Evolutionary conservation across 2,797 vertebrate genomes (phyloP).

Genomic region (Macroramphosus scolopax): DNA sequence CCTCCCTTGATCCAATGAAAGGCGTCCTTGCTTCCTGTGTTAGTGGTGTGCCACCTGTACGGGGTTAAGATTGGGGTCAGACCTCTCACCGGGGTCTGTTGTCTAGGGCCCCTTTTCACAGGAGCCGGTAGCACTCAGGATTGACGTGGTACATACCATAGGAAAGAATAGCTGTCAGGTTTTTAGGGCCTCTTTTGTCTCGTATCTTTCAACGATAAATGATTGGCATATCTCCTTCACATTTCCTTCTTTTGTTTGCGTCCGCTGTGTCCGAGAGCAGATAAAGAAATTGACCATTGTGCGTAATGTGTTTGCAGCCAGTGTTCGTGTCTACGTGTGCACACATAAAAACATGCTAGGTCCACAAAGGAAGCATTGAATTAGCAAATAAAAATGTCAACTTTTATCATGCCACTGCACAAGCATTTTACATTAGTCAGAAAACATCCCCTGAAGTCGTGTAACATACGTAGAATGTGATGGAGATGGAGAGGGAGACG

Average conservation of each 20-base stretch:
- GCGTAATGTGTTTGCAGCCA: slow-evolving; percentile 25
- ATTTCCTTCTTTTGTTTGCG: slow-evolving; percentile 71
- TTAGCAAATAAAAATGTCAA: slow-evolving; percentile 74
- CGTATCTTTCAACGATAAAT: slow-evolving; percentile 63
- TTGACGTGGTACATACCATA: slow-evolving; percentile 40
- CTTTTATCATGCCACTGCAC: slow-evolving; percentile 69
- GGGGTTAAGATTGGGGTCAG: slow-evolving; percentile 64
- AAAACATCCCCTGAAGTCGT: slow-evolving; percentile 65
- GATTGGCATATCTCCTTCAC: slow-evolving; percentile 69
- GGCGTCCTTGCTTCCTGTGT: slow-evolving; percentile 48
- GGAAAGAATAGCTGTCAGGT: slow-evolving; percentile 59
- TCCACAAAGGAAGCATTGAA: slow-evolving; percentile 72
- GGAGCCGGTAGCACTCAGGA: slow-evolving; percentile 23
- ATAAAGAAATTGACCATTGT: slow-evolving; percentile 68
- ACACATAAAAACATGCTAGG: slow-evolving; percentile 37
- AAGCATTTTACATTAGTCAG: slow-evolving; percentile 65
- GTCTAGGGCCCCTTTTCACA: slow-evolving; percentile 36
- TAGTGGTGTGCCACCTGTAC: slow-evolving; percentile 59
- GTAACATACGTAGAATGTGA: slow-evolving; percentile 67
- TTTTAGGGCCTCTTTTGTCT: slow-evolving; percentile 64
- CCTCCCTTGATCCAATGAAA: slow-evolving; percentile 26
- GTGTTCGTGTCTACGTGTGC: slow-evolving; percentile 9
- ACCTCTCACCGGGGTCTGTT: slow-evolving; percentile 47
- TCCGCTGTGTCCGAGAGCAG: slow-evolving; percentile 49
- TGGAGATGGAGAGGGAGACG: slow-evolving; percentile 58